Evolutionary conservation across 2,888 invertebrate species (phyloP).

Genomic region (Prionchulus punctatus): DNA sequence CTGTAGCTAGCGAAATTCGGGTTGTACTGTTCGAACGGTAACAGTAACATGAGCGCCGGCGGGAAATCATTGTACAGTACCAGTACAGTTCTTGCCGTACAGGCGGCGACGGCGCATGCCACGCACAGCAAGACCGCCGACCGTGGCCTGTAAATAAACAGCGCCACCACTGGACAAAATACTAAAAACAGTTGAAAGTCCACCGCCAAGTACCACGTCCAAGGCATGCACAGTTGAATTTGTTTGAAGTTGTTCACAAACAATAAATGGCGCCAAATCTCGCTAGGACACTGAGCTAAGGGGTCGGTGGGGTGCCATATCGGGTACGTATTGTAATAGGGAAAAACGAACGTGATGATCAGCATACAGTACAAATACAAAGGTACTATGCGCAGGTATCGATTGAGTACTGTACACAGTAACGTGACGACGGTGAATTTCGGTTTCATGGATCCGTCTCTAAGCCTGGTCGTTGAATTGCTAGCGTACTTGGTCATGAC

Average conservation of each 20-base stretch:
- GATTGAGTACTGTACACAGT: not conserved
- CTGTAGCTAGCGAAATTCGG: not conserved
- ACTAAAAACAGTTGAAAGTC: not conserved
- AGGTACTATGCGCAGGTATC: not conserved
- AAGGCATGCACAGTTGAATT: not conserved
- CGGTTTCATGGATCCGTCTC: not conserved
- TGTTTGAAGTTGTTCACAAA: not conserved
- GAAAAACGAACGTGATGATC: not conserved
- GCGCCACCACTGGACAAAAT: not conserved
- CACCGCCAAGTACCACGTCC: conserved; percentile 3
- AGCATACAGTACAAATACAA: not conserved
- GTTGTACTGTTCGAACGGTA: not conserved
- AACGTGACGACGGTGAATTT: not conserved
- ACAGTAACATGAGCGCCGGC: not conserved
- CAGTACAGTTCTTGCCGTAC: not conserved
- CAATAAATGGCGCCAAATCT: not conserved
- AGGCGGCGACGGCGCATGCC: not conserved
- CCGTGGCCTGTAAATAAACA: not conserved
- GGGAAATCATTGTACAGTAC: not conserved
- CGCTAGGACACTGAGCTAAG: not conserved
- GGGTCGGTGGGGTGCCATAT: not conserved
- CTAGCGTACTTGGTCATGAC: not conserved
- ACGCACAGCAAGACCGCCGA: not conserved
- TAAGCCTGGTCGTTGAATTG: no score
- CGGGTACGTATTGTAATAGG: not conserved